A percentile compares a stretch with the other conserved stretches of the same genome.
These are phyloP conservation scores for Stenurella melanura DNA, from an alignment of 2,888 invertebrate genomes.

Conservation along the genomic window DNA sequence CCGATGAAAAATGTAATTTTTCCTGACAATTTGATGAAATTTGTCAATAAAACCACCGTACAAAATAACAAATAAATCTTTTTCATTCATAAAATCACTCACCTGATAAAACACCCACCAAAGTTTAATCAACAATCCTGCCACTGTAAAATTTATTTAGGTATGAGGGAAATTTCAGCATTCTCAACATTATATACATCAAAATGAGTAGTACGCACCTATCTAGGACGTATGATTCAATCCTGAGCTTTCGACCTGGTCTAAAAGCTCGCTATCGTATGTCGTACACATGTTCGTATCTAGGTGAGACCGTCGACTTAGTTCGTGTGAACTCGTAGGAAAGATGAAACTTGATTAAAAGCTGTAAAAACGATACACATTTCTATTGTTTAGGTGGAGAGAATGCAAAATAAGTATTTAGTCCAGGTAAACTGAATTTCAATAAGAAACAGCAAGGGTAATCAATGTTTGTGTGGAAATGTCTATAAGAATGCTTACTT, in stretches of 20 bases:
- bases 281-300: slow-evolving; percentile 42
- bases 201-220: slow-evolving; percentile 46
- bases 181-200: slow-evolving; percentile 59
- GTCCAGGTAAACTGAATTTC: too few species aligned
- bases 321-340: slow-evolving; percentile 33
- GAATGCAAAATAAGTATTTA: slow-evolving; percentile 13
- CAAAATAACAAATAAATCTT: background rate
- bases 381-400: slow-evolving; percentile 18
- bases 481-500: too few species aligned
- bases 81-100: slow-evolving; percentile 44
- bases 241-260: slow-evolving; percentile 49
- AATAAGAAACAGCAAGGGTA: too few species aligned
- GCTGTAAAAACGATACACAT: slow-evolving; percentile 39
- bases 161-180: slow-evolving; percentile 55
- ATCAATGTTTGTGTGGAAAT: too few species aligned
- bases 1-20: background rate
- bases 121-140: slow-evolving; percentile 28
- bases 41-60: background rate
- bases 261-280: slow-evolving; percentile 37
- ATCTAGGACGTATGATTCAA: slow-evolving; percentile 51
- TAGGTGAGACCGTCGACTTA: slow-evolving; percentile 43
- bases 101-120: slow-evolving; percentile 41
- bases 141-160: slow-evolving; percentile 52
- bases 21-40: background rate
- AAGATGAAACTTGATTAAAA: slow-evolving; percentile 44